Conservation (phyloP, 2,113 vertebrate genomes). For the Coreoperca whiteheadi region DNA sequence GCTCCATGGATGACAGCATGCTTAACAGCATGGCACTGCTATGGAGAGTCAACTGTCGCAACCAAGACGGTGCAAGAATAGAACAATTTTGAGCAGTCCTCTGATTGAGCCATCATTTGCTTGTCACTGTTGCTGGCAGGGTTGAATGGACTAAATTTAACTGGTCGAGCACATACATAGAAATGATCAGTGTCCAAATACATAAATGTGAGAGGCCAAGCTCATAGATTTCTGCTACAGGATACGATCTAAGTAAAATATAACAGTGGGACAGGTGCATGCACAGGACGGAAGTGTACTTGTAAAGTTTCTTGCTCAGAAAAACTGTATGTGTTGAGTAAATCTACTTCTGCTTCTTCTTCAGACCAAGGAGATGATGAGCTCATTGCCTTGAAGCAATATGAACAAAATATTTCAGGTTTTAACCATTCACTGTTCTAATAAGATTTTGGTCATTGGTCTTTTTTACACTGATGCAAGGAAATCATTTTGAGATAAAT, state of each 20-base stretch:
- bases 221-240: neutral
- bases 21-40: slow-evolving; percentile 14
- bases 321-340: neutral
- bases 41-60: slow-evolving; percentile 47
- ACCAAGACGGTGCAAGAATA: slow-evolving; percentile 23
- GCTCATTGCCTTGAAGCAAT: neutral
- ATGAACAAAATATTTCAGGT: neutral
- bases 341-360: neutral
- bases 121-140: slow-evolving; percentile 9
- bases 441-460: neutral
- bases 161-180: neutral
- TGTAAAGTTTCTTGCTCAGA: neutral
- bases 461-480: neutral
- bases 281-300: neutral
- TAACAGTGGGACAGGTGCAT: neutral
- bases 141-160: neutral
- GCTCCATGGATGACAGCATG: slow-evolving; percentile 33
- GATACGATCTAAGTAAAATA: neutral
- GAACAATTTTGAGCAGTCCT: slow-evolving; percentile 16
- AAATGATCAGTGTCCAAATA: neutral
- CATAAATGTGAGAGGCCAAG: neutral
- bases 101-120: slow-evolving; percentile 35
- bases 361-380: neutral
- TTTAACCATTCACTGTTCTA: neutral
- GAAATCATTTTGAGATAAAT: neutral